These are phyloP conservation scores for Babylonia areolata DNA, from an alignment of 1,140 invertebrate species.

Conservation along the genomic window DNA sequence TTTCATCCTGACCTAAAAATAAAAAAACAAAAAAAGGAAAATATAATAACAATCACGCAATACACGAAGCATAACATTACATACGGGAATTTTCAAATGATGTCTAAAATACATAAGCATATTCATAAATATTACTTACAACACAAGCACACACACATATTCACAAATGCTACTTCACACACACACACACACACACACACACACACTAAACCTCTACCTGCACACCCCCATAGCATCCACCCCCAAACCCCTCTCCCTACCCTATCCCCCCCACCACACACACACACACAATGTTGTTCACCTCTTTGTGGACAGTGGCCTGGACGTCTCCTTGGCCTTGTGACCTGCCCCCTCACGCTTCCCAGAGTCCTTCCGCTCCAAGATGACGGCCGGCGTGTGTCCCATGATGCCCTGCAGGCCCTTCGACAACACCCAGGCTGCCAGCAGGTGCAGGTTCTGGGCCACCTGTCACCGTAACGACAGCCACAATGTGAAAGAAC, in stretches of 20 bases:
- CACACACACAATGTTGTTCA: constrained; percentile 17
- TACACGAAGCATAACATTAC: too few relatives aligned
- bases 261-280: too few relatives aligned
- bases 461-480: constrained; percentile 52
- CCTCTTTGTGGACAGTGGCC: constrained; percentile 65
- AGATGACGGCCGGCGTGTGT: constrained; percentile 69
- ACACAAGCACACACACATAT: too few relatives aligned
- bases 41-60: too few relatives aligned
- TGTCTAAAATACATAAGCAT: too few relatives aligned
- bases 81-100: too few relatives aligned
- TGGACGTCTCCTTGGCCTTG: constrained; percentile 40
- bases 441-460: constrained; percentile 92
- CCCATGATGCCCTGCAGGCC: constrained; percentile 84
- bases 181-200: not conserved
- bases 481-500: too few relatives aligned
- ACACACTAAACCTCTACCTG: not conserved
- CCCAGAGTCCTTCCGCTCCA: constrained; percentile 67
- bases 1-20: too few relatives aligned
- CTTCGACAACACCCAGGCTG: constrained; percentile 89
- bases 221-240: too few relatives aligned
- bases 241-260: not conserved
- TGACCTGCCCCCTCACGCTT: constrained; percentile 51
- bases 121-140: too few relatives aligned
- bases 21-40: too few relatives aligned
- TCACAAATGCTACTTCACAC: too few relatives aligned